Percentiles rank a stretch among this genome's conserved stretches.
phyloP scores from a whole-genome alignment of 2,113 vertebrate species.

The Cochlearius cochlearius region DNA sequence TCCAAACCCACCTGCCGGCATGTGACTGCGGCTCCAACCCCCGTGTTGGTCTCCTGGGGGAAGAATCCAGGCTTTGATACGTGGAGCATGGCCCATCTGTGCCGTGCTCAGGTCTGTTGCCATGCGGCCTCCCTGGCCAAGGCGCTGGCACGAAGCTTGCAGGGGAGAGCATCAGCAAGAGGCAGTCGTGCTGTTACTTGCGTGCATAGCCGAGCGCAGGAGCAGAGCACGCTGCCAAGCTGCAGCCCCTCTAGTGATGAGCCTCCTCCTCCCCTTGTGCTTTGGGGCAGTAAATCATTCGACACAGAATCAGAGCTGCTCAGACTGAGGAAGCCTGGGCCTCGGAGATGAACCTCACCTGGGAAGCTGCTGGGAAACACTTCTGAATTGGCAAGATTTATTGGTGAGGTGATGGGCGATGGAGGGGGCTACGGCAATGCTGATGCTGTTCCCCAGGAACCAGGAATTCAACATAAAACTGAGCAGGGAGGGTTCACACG shows the following conservation, averaged over 20 bases:
- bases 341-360: neutral
- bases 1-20: neutral
- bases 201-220: accelerated
- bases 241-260: neutral
- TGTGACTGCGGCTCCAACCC: neutral
- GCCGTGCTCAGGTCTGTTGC: neutral
- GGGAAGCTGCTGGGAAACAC: neutral
- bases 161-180: neutral
- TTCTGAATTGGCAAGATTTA: neutral
- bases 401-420: accelerated
- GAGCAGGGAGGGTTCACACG: neutral
- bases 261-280: neutral
- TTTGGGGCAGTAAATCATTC: neutral
- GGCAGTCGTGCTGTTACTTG: neutral
- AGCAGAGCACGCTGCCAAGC: neutral
- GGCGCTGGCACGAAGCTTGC: neutral
- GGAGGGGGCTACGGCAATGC: accelerated
- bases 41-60: neutral
- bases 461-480: neutral
- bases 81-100: neutral
- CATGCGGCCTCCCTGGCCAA: neutral
- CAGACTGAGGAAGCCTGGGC: neutral
- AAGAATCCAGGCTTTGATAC: neutral
- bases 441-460: neutral
- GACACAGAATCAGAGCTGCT: neutral